Evolutionary conservation across 2,113 vertebrate species (phyloP).

Genomic region (Myiopsitta monachus): DNA sequence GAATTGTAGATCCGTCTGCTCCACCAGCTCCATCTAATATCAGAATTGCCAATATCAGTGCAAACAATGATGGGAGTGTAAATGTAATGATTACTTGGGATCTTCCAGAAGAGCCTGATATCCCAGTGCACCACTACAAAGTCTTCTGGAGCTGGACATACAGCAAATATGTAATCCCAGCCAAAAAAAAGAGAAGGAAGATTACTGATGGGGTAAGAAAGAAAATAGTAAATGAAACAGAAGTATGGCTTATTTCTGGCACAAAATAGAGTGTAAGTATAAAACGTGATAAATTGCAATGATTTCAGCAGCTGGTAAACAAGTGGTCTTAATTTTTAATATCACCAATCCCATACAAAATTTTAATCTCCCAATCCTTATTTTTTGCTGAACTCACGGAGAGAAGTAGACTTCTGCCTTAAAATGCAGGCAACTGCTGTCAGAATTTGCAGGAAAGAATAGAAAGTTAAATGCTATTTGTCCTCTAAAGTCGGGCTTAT

Average conservation of each 20-base stretch:
- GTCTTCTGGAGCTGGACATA: constrained; percentile 92
- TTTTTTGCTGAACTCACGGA: neutral
- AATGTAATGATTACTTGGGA: constrained; percentile 84
- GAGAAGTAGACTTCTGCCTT: neutral
- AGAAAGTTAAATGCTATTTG: neutral
- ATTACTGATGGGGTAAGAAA: constrained; percentile 84
- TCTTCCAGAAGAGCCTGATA: constrained; percentile 84
- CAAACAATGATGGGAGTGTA: constrained; percentile 77
- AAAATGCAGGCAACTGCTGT: neutral
- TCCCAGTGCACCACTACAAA: constrained; percentile 94
- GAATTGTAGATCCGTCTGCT: constrained; percentile 84
- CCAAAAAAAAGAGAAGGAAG: constrained; percentile 92
- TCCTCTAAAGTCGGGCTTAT: neutral
- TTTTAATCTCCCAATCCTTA: neutral
- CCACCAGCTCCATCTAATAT: constrained; percentile 84
- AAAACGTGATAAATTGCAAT: neutral
- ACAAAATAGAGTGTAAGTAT: neutral
- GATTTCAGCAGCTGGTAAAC: neutral
- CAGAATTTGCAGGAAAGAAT: neutral
- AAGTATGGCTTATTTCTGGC: neutral
- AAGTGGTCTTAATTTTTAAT: neutral
- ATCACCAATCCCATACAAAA: neutral
- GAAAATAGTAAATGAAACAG: neutral
- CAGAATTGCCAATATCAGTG: constrained; percentile 79
- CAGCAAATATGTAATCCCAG: constrained; percentile 82